These are phyloP conservation scores for Caenorhabditis afra DNA, from an alignment of 2,888 invertebrate genomes.

Conservation along the genomic window DNA sequence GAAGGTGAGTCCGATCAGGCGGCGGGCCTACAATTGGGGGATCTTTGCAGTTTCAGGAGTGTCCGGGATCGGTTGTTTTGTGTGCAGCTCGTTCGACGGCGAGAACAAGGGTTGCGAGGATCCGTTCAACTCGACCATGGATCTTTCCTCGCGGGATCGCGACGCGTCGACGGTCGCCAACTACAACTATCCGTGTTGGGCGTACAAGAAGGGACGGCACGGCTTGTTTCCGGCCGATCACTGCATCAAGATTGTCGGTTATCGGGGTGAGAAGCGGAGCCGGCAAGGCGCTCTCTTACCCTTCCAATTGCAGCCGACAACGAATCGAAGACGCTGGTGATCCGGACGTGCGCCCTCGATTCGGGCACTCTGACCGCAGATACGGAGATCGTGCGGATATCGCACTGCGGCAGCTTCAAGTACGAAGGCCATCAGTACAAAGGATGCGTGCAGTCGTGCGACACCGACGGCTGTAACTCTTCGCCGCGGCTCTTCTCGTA, in stretches of 20 bases:
- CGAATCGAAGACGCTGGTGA: slow-evolving; percentile 84
- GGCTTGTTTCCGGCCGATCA: slow-evolving; percentile 97
- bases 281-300: no score
- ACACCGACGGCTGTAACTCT: slow-evolving; percentile 78
- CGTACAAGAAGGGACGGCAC: slow-evolving; percentile 92
- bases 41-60: slow-evolving; percentile 39
- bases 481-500: slow-evolving; percentile 40
- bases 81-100: slow-evolving; percentile 93
- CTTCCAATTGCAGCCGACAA: slow-evolving; percentile 72
- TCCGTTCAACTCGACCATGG: slow-evolving; percentile 83
- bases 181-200: slow-evolving; percentile 93
- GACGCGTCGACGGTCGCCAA: slow-evolving; percentile 64
- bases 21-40: no score
- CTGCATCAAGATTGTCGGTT: slow-evolving; percentile 94
- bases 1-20: slow-evolving; percentile 24
- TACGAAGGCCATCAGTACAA: slow-evolving; percentile 83
- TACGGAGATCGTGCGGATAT: slow-evolving; percentile 95
- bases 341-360: slow-evolving; percentile 95
- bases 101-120: slow-evolving; percentile 91
- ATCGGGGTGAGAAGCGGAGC: slow-evolving; percentile 89
- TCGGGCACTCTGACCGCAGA: slow-evolving; percentile 95
- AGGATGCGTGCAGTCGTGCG: slow-evolving; percentile 77
- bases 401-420: slow-evolving; percentile 96
- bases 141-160: slow-evolving; percentile 59
- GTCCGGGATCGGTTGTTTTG: slow-evolving; percentile 91